phyloP scores from a whole-genome alignment of 1,140 invertebrate species.

The Heliothis subflexa region DNA sequence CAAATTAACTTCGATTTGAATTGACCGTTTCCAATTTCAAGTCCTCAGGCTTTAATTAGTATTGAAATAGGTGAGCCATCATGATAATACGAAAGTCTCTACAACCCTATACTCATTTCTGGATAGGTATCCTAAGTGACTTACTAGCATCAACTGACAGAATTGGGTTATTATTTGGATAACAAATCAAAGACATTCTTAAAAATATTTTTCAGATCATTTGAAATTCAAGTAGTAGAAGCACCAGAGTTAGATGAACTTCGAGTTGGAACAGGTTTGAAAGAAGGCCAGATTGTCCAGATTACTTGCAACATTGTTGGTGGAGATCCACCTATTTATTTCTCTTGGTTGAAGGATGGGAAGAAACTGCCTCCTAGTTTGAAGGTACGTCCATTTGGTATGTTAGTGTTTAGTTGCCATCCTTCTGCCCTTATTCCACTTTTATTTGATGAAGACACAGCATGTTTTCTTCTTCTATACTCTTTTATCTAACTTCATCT shows the following conservation, averaged over 20 bases:
- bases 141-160: too few relatives aligned
- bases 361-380: slow-evolving; percentile 89
- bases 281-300: slow-evolving; percentile 95
- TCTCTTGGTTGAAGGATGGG: slow-evolving; percentile 95
- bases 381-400: slow-evolving; percentile 86
- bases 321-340: slow-evolving; percentile 95
- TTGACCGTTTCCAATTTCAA: too few relatives aligned
- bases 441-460: too few relatives aligned
- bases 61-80: too few relatives aligned
- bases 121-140: too few relatives aligned
- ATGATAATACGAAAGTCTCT: too few relatives aligned
- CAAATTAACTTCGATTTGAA: too few relatives aligned
- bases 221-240: slow-evolving; percentile 91
- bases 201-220: slow-evolving; percentile 82
- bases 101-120: neutral
- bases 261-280: slow-evolving; percentile 87
- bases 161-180: too few relatives aligned
- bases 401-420: neutral
- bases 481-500: too few relatives aligned
- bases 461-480: too few relatives aligned
- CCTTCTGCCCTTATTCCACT: neutral
- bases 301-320: slow-evolving; percentile 96
- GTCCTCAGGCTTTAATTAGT: too few relatives aligned
- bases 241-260: slow-evolving; percentile 89
- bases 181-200: too few relatives aligned